Base-by-base conservation (phyloP, 2,797 vertebrate species). In the Gymnodraco acuticeps region DNA sequence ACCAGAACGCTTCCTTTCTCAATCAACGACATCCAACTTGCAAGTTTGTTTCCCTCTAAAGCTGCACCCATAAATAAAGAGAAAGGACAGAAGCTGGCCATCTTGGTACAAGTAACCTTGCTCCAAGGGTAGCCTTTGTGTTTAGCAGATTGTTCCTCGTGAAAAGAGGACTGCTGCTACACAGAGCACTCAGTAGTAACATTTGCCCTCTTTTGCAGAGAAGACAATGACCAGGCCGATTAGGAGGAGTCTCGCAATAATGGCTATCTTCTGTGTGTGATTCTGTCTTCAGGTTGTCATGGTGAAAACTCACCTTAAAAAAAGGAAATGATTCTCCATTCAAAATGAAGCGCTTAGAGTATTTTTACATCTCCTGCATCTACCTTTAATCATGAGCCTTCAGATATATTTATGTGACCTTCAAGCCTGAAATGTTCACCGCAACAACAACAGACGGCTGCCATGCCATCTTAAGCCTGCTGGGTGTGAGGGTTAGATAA, bases 101-200 rank as follows among this genome's bases (percentile, higher is more conserved):
- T 85, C 56, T 48, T 73, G 78, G 85, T 54, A 64, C 82, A 81
- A 79, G 84, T 91, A 92, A 89, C 89, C 88, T 91, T 91, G 85
- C 89, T 87, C 64, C 82, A 89, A 92, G 89, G 88, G 80, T 82
- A 89, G 80, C 70, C 79, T 91, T 91, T 91, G 88, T 93, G 82
- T 74, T 83, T 61, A 38, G 84, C 80, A 54, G 84, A 90, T 70
- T 88, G 89, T 89, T 87, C 81, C 72, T 81, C 70, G 60, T 88
- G 70, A 85, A 88, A 90, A 85, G 68, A 54, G 60, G 80, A 69
- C 17, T 61, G 65, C 75, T 80, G 76, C 80, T 73, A 75, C 84
- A 75, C 72, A 81, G 77, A 83, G 70, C 83, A 77, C 77, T 87
- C 81, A 61, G 73, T 63, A 70, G 84, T 73, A 87, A 89, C 81